Base-by-base conservation (phyloP, 2,888 invertebrate genomes). In the Heteromurus nitidus region DNA sequence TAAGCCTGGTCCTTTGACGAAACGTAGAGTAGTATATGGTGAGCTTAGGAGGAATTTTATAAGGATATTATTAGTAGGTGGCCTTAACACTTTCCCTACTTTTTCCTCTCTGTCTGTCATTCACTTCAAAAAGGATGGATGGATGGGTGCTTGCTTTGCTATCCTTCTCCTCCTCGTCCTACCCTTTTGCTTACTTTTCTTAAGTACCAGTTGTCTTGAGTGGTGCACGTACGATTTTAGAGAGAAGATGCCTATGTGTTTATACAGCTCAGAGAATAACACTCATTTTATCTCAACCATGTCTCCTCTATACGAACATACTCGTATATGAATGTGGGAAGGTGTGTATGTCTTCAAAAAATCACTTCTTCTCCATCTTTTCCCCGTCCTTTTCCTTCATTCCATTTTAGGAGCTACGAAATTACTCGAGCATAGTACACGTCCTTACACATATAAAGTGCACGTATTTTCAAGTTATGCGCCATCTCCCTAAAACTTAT, bases 111-210 rank as follows among this genome's bases (percentile, higher is more conserved):
- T 77, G 76, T 77, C 76, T 77, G 76, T 77, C 76, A 77, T 74
- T 74, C 76, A 77, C 76, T 77, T 77, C 76, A 77, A 77, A 76
- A 77, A 60, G 76, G 76, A 77, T 77, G 68, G 75, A 75, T 75
- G 75, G 76, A 77, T 77, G 68, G 68, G 76, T 77, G 76, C 53
- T 77, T 31, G 53, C 20, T 13, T 11, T 44, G 31, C 76, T 77
- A 20, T 65, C 60, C 36, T 44, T 44, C 50, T 31, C 62, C 0
- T 24, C 62, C 0, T 24, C 42, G 53, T 42, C 58, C 58, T 65
- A 31, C 42, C 55, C 62, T 64, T 50, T 64, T 60, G 30, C 53
- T 74, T 55, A 26, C 64, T 53, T 50, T 36, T 62, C 42, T 68
- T 68, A 77, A 77, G 62, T 60, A 77, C 76, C 47, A 77, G 68